These are phyloP conservation scores for Pungitius pungitius DNA, from an alignment of 2,113 vertebrate species.

Conservation along the genomic window DNA sequence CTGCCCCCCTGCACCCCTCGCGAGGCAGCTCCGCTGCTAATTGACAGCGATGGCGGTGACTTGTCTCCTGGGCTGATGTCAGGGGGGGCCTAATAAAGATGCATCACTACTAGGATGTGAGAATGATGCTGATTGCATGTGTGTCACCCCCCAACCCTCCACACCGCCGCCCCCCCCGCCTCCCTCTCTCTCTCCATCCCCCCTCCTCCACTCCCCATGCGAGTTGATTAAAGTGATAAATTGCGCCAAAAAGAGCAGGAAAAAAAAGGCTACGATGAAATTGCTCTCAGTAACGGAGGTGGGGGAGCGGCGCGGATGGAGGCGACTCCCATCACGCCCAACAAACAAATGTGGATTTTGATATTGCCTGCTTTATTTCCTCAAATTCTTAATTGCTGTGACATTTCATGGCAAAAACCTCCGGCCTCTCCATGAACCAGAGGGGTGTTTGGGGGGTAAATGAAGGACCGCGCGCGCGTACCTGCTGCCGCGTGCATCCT, in stretches of 20 bases:
- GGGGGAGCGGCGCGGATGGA: conserved; percentile 16
- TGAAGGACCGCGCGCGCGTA: neutral
- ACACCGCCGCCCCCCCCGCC: no score
- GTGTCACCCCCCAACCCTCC: neutral
- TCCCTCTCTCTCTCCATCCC: neutral
- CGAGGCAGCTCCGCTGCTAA: conserved; percentile 57
- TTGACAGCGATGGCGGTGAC: conserved; percentile 72
- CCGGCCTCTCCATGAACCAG: conserved; percentile 47
- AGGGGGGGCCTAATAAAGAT: conserved; percentile 74
- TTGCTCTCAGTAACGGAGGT: conserved; percentile 26
- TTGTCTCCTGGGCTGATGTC: conserved; percentile 63
- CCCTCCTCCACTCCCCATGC: conserved; percentile 22
- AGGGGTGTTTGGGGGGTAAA: conserved; percentile 33
- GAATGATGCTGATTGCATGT: conserved; percentile 43
- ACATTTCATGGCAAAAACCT: conserved; percentile 61
- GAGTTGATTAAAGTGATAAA: conserved; percentile 73
- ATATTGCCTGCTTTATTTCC: conserved; percentile 50
- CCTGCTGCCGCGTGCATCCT: conserved; percentile 30
- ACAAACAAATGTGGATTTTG: conserved; percentile 60
- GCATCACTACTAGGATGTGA: conserved; percentile 54
- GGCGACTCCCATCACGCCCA: conserved; percentile 50
- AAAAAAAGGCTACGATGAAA: conserved; percentile 50
- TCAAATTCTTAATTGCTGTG: conserved; percentile 63
- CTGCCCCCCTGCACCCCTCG: neutral
- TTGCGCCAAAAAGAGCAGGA: conserved; percentile 43